Evolutionary conservation across 2,113 vertebrate species (phyloP).

Genomic region (Hippocampus zosterae): DNA sequence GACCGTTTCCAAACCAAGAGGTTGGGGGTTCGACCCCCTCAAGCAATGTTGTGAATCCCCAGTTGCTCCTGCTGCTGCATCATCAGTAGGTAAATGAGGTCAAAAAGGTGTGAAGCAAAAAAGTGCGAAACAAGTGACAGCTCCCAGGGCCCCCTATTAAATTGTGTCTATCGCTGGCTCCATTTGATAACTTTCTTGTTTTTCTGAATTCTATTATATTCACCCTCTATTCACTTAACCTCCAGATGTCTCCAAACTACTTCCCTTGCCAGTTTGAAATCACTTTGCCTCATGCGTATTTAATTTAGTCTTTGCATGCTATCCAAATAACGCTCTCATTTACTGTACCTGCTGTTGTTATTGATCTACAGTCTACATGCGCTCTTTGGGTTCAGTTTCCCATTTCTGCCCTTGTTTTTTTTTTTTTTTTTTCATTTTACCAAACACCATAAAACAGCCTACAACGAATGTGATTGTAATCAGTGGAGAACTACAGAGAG

Average conservation of each 20-base stretch:
- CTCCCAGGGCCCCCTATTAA: no score
- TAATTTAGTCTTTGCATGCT: background rate
- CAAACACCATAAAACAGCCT: background rate
- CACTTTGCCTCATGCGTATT: background rate
- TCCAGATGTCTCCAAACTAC: background rate
- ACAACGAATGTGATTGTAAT: background rate
- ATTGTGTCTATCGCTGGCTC: constrained; percentile 36
- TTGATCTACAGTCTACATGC: background rate
- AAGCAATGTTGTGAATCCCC: no score
- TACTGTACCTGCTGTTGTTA: background rate
- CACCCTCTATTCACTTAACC: background rate
- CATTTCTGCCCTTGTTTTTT: background rate
- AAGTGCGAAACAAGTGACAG: no score
- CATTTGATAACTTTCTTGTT: constrained; percentile 32
- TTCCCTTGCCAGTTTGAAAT: background rate
- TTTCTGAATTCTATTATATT: background rate
- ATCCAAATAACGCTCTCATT: background rate
- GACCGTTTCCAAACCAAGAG: no score
- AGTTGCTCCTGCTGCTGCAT: no score
- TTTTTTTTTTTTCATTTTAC: no score
- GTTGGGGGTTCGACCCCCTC: no score
- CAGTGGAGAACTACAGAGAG: background rate
- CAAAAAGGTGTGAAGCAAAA: no score
- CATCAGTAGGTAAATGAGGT: no score
- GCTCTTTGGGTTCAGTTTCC: background rate